Percentiles rank a stretch among this genome's conserved stretches.
Conservation (phyloP, 2,888 invertebrate genomes). For the Philonicus albiceps region DNA sequence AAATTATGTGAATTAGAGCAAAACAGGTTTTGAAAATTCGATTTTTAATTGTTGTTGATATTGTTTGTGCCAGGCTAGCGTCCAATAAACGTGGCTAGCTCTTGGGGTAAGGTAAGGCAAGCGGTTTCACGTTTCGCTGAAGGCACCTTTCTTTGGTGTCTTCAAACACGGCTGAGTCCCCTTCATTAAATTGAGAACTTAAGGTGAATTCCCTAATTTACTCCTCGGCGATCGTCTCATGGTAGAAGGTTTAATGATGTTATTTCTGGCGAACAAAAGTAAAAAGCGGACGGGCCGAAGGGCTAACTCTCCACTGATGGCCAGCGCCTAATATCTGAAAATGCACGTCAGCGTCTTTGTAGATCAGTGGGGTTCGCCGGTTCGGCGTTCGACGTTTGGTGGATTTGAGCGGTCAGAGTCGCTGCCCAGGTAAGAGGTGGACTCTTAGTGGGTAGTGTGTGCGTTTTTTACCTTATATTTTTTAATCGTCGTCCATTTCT, state of each 20-base stretch:
- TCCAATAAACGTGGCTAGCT: not conserved
- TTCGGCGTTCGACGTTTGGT: too few species aligned
- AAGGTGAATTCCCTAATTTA: constrained; percentile 8
- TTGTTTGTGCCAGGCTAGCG: not conserved
- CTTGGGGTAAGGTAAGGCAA: not conserved
- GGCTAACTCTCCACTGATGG: constrained; percentile 20
- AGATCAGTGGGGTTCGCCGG: not conserved
- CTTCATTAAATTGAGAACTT: constrained; percentile 15
- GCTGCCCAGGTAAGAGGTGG: constrained; percentile 9
- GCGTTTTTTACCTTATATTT: constrained; percentile 13
- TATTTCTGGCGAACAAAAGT: constrained; percentile 24
- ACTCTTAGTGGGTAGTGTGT: not conserved
- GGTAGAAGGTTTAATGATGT: constrained; percentile 16
- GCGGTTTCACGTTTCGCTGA: not conserved
- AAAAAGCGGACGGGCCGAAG: not conserved
- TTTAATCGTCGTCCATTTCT: constrained; percentile 30
- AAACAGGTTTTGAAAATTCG: not conserved
- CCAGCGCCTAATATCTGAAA: not conserved
- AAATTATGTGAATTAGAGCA: not conserved
- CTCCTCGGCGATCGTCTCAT: not conserved
- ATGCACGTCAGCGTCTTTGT: not conserved
- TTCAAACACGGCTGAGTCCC: not conserved
- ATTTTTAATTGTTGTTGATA: not conserved
- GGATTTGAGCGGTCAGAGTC: not conserved
- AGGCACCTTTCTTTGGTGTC: not conserved